Conservation (phyloP, 2,113 vertebrate species). For the Sciurus niger region DNA sequence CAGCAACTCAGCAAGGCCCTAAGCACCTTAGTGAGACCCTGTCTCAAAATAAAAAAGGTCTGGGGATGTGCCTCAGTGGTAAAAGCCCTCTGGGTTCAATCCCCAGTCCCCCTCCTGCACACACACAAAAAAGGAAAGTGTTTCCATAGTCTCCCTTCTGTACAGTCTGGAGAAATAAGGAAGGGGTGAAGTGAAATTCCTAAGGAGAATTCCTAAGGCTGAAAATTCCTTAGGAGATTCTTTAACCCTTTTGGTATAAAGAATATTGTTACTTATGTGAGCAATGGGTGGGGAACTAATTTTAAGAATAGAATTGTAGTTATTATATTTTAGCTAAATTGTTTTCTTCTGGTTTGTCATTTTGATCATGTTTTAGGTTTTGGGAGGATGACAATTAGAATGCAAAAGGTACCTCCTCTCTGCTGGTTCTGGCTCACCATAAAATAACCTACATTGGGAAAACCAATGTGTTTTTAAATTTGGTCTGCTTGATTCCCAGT, state of each 20-base stretch:
- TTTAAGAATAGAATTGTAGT: background rate
- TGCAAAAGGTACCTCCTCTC: background rate
- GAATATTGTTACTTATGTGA: background rate
- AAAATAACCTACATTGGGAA: background rate
- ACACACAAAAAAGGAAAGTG: too few relatives aligned
- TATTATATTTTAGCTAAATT: background rate
- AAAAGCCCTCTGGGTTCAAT: too few relatives aligned
- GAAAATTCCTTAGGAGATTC: background rate
- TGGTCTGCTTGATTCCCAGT: slow-evolving; percentile 23
- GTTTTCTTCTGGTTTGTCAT: background rate
- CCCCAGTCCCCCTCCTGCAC: too few relatives aligned
- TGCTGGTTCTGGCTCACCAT: background rate
- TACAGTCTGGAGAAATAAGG: background rate
- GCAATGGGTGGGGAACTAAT: background rate
- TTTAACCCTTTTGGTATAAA: background rate
- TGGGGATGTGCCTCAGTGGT: too few relatives aligned
- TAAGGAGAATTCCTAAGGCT: too few relatives aligned
- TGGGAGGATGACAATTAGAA: background rate
- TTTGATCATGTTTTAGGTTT: background rate
- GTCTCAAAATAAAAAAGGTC: too few relatives aligned
- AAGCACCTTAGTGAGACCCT: too few relatives aligned
- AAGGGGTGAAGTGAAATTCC: background rate
- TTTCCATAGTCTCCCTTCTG: background rate
- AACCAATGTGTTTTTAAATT: slow-evolving; percentile 34
- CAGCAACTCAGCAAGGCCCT: too few relatives aligned